Evolutionary conservation across 64 coral and sea anemone genomes (phyloP).

Genomic region (Astreopora myriophthalma): DNA sequence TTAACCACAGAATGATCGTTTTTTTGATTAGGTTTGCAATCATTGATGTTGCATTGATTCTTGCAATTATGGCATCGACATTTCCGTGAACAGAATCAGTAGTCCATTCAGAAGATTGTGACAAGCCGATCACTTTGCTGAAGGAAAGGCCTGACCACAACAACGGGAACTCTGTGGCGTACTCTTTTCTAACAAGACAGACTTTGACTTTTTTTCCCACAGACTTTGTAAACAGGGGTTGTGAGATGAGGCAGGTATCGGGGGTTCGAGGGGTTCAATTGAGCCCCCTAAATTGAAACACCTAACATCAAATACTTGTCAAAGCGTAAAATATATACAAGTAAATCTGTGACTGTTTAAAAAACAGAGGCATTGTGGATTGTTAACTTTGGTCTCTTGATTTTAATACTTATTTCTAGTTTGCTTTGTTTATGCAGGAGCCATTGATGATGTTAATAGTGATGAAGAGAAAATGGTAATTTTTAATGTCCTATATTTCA

Average conservation of each 20-base stretch:
- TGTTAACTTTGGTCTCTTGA: not conserved
- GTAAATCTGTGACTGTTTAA: not conserved
- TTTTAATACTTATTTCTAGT: not conserved
- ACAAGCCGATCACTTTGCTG: not conserved
- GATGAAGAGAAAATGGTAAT: not conserved
- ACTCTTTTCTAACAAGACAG: not conserved
- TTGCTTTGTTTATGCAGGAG: not conserved
- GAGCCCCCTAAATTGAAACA: not conserved
- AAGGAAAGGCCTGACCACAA: not conserved
- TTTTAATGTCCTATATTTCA: not conserved
- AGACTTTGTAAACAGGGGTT: not conserved
- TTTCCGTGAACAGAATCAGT: not conserved
- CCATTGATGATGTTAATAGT: not conserved
- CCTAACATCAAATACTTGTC: not conserved
- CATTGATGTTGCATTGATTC: not conserved
- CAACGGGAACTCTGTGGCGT: not conserved
- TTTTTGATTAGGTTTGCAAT: too few relatives aligned
- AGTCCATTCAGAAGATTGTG: not conserved
- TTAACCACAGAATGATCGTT: not conserved
- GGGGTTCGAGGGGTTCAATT: not conserved
- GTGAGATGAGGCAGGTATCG: not conserved
- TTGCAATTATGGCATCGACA: conserved; percentile 35
- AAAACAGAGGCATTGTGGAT: not conserved
- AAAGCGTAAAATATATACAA: not conserved
- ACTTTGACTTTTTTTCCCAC: not conserved